phyloP scores from a whole-genome alignment of 2,797 vertebrate species.

The Pipistrellus nathusii region DNA sequence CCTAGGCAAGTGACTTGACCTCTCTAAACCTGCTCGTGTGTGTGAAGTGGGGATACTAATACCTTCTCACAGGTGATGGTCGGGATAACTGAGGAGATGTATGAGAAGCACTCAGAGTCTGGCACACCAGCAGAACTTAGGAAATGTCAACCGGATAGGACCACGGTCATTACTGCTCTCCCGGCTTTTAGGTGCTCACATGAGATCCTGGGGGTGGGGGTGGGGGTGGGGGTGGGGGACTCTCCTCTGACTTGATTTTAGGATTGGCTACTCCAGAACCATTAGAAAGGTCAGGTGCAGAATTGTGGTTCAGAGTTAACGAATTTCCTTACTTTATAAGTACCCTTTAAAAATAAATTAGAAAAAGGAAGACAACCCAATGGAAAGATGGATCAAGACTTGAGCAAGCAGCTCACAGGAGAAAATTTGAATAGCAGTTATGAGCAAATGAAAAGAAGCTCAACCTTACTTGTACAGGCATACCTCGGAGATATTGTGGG shows the following conservation, averaged over 20 bases:
- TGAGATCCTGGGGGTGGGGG: background rate
- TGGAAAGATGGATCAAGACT: background rate
- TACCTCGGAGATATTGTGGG: background rate
- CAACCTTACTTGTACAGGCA: background rate
- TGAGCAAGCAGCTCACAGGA: background rate
- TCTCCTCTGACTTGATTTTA: background rate
- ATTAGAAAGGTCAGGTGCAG: background rate
- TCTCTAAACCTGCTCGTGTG: background rate
- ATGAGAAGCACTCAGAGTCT: background rate
- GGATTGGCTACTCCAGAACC: background rate
- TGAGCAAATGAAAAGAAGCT: background rate
- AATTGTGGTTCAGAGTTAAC: background rate
- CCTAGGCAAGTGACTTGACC: background rate
- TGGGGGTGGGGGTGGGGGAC: background rate
- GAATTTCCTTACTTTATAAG: background rate
- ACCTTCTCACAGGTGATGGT: background rate
- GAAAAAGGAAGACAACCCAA: background rate
- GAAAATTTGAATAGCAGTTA: background rate
- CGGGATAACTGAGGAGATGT: background rate
- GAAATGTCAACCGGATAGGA: background rate
- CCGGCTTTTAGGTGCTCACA: background rate
- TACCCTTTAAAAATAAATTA: background rate
- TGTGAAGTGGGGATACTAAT: background rate
- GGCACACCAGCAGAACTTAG: rapidly evolving
- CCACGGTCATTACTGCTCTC: too few relatives aligned